Conservation (phyloP, 2,113 vertebrate genomes). For the Hydropotes inermis region DNA sequence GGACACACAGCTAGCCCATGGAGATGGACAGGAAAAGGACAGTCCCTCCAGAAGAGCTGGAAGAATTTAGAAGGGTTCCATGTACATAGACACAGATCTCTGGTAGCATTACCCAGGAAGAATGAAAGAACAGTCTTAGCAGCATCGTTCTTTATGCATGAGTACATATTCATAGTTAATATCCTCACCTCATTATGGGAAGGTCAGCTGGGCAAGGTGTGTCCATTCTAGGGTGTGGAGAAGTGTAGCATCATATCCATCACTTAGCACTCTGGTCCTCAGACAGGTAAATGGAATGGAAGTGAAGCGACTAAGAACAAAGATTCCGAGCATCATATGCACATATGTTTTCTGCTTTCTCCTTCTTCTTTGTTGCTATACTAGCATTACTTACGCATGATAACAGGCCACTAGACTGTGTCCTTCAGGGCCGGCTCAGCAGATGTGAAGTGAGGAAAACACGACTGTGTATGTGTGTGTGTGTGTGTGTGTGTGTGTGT, state of each 20-base stretch:
- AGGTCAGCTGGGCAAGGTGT: neutral
- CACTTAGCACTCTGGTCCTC: neutral
- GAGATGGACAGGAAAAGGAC: neutral
- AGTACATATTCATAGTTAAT: neutral
- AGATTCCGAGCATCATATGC: neutral
- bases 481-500: neutral
- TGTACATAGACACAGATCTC: neutral
- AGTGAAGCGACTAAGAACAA: too few species aligned
- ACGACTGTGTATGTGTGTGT: neutral
- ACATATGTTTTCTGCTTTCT: neutral
- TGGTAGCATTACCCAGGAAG: neutral
- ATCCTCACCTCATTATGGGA: neutral
- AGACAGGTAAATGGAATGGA: neutral
- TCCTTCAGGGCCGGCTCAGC: neutral
- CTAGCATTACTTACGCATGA: conserved; percentile 22
- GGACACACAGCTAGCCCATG: neutral
- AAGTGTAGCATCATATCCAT: fast-evolving
- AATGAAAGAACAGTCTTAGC: neutral
- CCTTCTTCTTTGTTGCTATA: neutral
- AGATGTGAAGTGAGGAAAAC: neutral
- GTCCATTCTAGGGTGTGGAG: neutral
- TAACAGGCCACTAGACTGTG: neutral
- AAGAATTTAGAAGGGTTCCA: neutral
- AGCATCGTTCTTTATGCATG: neutral
- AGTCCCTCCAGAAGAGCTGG: neutral